Percentiles rank a stretch among this genome's conserved stretches.
phyloP scores from a whole-genome alignment of 2,797 vertebrate species.

The Acestrorhynchus altus region DNA sequence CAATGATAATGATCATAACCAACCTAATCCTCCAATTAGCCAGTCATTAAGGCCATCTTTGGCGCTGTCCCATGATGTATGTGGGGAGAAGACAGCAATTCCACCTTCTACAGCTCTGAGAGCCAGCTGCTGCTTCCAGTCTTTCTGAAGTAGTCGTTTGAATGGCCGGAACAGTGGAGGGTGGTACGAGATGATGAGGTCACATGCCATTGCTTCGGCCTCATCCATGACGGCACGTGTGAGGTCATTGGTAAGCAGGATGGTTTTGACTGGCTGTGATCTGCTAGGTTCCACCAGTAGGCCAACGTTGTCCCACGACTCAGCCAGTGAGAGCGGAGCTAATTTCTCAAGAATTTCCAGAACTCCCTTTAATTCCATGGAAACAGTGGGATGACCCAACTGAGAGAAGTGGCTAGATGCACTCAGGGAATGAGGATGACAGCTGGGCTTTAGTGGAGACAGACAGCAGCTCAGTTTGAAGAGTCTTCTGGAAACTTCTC shows the following conservation, averaged over 20 bases:
- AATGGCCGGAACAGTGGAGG: constrained; percentile 89
- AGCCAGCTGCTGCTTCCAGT: constrained; percentile 91
- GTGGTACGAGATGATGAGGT: constrained; percentile 92
- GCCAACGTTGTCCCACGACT: constrained; percentile 96
- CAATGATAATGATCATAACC: constrained; percentile 57
- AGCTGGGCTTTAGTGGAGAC: constrained; percentile 15
- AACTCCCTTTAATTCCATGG: constrained; percentile 83
- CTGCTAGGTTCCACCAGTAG: constrained; percentile 90
- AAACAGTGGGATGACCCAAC: neutral
- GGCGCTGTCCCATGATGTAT: constrained; percentile 88
- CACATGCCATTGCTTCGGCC: constrained; percentile 77
- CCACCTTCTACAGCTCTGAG: constrained; percentile 86
- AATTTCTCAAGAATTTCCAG: constrained; percentile 84
- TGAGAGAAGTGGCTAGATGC: constrained; percentile 6
- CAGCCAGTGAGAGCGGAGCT: constrained; percentile 88
- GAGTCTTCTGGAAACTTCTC: constrained; percentile 57
- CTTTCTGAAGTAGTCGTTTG: constrained; percentile 83
- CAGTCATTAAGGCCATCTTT: constrained; percentile 90
- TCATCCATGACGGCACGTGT: constrained; percentile 90
- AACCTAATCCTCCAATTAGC: constrained; percentile 90
- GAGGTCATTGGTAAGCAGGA: constrained; percentile 93
- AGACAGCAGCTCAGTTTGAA: constrained; percentile 35
- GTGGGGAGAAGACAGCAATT: constrained; percentile 92
- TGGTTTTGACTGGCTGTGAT: constrained; percentile 77
- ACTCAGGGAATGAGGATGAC: neutral